Evolutionary conservation across 2,888 invertebrate genomes (phyloP), one percentile per base, ranked within the genome.

Genomic region (Altica lythri): DNA sequence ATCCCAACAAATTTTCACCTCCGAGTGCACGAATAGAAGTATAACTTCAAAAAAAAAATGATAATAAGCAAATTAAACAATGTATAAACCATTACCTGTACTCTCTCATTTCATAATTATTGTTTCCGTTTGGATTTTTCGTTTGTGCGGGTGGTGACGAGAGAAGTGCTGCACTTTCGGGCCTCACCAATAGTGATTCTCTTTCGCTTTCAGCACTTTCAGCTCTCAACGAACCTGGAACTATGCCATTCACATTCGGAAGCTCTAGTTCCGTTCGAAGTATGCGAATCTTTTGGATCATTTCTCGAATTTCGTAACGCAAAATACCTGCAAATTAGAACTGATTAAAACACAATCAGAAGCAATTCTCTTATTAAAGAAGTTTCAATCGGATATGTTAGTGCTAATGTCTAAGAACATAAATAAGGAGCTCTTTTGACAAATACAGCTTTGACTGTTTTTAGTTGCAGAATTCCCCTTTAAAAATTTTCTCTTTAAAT

Each of bases 221-320:
- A 19, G 73, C 72, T 43, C 74, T 66, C 14, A 75, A 57, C 18
- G 73, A 63, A 14, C 81, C 79, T n/a, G 83, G 80, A 55, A 83
- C 81, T 38, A 82, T 81, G 12, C 83, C 83, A 68, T 83, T 83
- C 18, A 81, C 81, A 59, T 82, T 81, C 32, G 83, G 74, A 61
- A 75, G 55, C 57, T 84, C 82, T 61, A 83, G 75, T 71, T 89
- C 88, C 55, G 82, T 84, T 68, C 84, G 84, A 59, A 92, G 79
- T 73, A 92, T 83, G 70, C 88, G 86, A 73, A 92, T 92, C 79
- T 92, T 92, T 75, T 92, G 90, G 72, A 92, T 91, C 92, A 92
- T 92, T 77, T 92, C 92, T 64, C 88, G 84, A 72, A 92, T 91
- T 80, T 92, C 91, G 79, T 90, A 90, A 32, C 90, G 84, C 44